A percentile compares a stretch with the other conserved stretches of the same genome.
Conservation (phyloP, 2,888 invertebrate genomes). For the Sicus ferrugineus region DNA sequence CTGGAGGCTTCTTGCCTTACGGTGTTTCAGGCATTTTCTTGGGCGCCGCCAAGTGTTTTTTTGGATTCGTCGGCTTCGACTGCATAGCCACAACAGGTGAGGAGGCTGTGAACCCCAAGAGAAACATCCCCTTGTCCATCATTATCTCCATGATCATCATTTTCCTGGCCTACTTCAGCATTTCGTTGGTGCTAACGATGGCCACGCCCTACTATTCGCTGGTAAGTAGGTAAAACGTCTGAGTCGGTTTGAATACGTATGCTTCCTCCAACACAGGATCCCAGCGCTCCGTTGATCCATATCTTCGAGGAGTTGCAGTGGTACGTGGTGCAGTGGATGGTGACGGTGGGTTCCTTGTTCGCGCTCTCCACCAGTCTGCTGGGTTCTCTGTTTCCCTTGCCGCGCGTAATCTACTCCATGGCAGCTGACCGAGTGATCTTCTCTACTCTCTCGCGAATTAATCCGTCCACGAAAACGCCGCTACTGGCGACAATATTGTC, state of each 20-base stretch:
- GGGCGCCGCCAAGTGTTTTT: constrained; percentile 87
- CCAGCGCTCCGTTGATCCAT: constrained; percentile 85
- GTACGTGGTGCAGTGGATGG: constrained; percentile 84
- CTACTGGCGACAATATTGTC: constrained; percentile 78
- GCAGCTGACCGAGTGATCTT: constrained; percentile 87
- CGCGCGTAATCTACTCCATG: constrained; percentile 90
- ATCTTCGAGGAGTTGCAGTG: constrained; percentile 82
- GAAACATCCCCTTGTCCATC: constrained; percentile 89
- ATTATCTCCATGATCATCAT: constrained; percentile 83
- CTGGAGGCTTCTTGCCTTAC: constrained; percentile 92
- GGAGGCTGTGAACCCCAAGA: constrained; percentile 92
- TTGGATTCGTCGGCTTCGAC: constrained; percentile 96
- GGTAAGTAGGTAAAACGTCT: constrained; percentile 64
- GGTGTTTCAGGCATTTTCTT: constrained; percentile 87
- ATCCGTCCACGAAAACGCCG: constrained; percentile 80
- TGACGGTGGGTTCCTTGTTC: constrained; percentile 89
- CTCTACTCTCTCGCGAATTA: constrained; percentile 73
- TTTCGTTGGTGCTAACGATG: constrained; percentile 91
- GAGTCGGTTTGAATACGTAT: not conserved
- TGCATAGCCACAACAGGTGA: constrained; percentile 90
- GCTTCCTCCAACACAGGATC: constrained; percentile 70
- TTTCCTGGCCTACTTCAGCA: constrained; percentile 88
- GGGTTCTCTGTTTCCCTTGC: constrained; percentile 88
- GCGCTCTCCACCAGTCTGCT: constrained; percentile 88
- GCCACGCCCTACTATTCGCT: constrained; percentile 92